Percentiles rank a stretch among this genome's conserved stretches.
These are phyloP conservation scores for Dyspetes luteomarginatus DNA, from an alignment of 2,888 invertebrate species.

Conservation along the genomic window DNA sequence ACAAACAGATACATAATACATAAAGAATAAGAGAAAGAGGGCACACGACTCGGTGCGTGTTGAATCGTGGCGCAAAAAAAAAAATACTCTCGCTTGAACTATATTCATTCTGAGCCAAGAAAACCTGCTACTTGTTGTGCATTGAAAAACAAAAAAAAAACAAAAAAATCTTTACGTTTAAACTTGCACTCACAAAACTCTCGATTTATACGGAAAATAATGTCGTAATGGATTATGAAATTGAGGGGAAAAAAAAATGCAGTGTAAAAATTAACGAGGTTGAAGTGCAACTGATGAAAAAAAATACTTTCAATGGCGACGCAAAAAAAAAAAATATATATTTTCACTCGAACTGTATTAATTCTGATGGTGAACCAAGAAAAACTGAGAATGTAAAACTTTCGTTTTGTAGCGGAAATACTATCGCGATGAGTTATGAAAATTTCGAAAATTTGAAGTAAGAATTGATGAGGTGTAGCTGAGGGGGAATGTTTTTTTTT, in stretches of 20 bases:
- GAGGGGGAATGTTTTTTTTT: too few relatives aligned
- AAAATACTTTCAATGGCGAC: too few relatives aligned
- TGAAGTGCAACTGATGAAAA: neutral
- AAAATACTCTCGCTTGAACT: constrained; percentile 59
- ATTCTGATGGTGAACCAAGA: too few relatives aligned
- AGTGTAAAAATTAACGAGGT: neutral
- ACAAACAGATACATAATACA: constrained; percentile 8
- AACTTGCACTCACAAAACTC: constrained; percentile 6
- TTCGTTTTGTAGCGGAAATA: too few relatives aligned
- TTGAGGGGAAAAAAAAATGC: too few relatives aligned
- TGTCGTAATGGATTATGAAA: neutral
- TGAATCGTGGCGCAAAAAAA: constrained; percentile 7
- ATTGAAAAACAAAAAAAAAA: constrained; percentile 23
- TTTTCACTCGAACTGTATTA: too few relatives aligned
- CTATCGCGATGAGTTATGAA: too few relatives aligned
- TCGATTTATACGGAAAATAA: neutral
- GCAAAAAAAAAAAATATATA: too few relatives aligned
- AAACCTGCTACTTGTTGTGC: neutral
- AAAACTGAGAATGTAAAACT: too few relatives aligned
- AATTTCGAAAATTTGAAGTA: neutral
- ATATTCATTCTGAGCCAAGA: constrained; percentile 51
- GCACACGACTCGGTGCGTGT: constrained; percentile 40
- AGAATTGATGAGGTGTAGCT: too few relatives aligned
- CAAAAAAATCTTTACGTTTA: neutral
- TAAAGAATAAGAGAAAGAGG: constrained; percentile 11